Evolutionary conservation across 2,888 invertebrate species (phyloP).

Genomic region (Luffia ferchaultella): DNA sequence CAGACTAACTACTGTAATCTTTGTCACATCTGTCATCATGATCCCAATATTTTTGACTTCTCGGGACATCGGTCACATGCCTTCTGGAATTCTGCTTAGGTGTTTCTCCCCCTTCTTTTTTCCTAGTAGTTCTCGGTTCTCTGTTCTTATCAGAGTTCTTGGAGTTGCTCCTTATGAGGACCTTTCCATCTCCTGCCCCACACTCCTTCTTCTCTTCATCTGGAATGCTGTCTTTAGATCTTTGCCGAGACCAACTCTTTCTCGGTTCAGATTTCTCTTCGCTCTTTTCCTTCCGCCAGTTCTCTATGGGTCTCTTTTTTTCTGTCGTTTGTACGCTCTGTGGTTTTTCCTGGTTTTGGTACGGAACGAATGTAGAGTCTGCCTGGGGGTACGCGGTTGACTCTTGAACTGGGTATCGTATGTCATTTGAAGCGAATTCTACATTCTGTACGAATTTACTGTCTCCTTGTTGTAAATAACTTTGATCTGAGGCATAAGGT

Average conservation of each 20-base stretch:
- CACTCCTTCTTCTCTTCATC: conserved; percentile 26
- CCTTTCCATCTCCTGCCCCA: conserved; percentile 18
- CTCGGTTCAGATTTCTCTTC: conserved; percentile 27
- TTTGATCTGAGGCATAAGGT: conserved; percentile 12
- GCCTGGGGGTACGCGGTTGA: not conserved
- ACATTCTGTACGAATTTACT: conserved; percentile 48
- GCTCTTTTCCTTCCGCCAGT: conserved; percentile 44
- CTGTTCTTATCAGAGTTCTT: conserved; percentile 12
- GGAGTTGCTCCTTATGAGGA: conserved; percentile 27
- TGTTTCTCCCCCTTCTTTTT: conserved; percentile 19
- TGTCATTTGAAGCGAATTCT: conserved; percentile 13
- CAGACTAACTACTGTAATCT: conserved; percentile 52
- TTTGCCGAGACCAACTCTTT: conserved; percentile 39
- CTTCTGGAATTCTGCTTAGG: conserved; percentile 25
- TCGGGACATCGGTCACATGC: conserved; percentile 46
- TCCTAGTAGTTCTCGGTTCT: conserved; percentile 21
- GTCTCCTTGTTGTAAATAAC: conserved; percentile 51
- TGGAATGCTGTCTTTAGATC: conserved; percentile 37
- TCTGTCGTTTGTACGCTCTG: conserved; percentile 24
- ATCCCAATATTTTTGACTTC: conserved; percentile 55
- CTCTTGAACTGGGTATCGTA: not conserved
- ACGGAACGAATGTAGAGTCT: not conserved
- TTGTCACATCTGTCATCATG: conserved; percentile 55
- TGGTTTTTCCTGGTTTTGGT: conserved; percentile 6
- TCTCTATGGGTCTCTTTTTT: conserved; percentile 34